A percentile compares a stretch with the other conserved stretches of the same genome.
Conservation (phyloP, 23 tunicate genomes). For the Phallusia fumigata region DNA sequence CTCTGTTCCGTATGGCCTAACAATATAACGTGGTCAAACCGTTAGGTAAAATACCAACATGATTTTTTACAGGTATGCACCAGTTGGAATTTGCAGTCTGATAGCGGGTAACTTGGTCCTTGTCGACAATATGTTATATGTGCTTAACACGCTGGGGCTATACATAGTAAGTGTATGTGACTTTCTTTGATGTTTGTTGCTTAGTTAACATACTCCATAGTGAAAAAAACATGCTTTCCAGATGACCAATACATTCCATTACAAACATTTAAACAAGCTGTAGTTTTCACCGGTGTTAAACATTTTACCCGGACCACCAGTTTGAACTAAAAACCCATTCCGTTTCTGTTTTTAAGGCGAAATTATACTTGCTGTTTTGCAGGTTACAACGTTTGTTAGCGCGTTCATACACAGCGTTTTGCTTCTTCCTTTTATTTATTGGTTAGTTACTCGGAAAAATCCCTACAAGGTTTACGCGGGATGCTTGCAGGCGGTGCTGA, state of each 20-base stretch:
- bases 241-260: too few relatives aligned
- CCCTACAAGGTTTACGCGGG: conserved; percentile 58
- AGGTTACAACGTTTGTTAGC: conserved; percentile 77
- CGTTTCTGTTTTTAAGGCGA: too few relatives aligned
- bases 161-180: neutral
- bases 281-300: too few relatives aligned
- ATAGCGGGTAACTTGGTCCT: neutral
- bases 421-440: conserved; percentile 61
- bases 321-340: too few relatives aligned
- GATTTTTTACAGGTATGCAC: neutral
- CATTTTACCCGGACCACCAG: too few relatives aligned
- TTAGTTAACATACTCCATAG: too few relatives aligned
- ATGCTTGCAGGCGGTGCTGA: conserved; percentile 50
- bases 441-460: conserved; percentile 65
- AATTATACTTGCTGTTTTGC: neutral
- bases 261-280: too few relatives aligned
- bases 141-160: neutral
- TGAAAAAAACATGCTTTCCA: too few relatives aligned
- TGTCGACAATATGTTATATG: neutral
- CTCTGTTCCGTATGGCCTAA: too few relatives aligned
- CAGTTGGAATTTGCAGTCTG: neutral
- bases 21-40: too few relatives aligned
- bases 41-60: too few relatives aligned
- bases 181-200: too few relatives aligned
- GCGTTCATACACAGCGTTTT: conserved; percentile 54